Percentiles rank a stretch among this genome's conserved stretches.
Evolutionary conservation across 2,888 invertebrate genomes (phyloP).

Genomic region (Stratiomys singularior): DNA sequence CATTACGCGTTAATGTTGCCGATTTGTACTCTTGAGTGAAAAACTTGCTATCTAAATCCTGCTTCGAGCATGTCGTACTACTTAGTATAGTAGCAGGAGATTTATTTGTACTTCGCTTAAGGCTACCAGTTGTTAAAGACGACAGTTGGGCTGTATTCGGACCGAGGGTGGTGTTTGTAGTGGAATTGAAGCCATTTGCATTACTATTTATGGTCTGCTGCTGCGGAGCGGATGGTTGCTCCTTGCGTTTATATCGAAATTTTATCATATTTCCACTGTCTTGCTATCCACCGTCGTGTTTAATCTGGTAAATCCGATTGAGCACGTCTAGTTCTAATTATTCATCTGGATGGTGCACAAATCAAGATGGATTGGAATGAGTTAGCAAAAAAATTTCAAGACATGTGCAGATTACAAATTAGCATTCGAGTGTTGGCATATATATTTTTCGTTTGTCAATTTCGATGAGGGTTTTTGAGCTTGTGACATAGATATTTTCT

Average conservation of each 20-base stretch:
- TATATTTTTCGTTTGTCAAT: background rate
- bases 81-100: background rate
- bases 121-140: constrained; percentile 46
- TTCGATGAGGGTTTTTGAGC: background rate
- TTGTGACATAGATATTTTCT: background rate
- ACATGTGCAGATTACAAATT: constrained; percentile 41
- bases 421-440: constrained; percentile 36
- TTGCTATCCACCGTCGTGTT: background rate
- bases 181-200: background rate
- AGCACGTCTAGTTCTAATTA: constrained; percentile 6
- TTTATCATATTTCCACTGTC: constrained; percentile 68
- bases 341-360: constrained; percentile 26
- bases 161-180: constrained; percentile 15
- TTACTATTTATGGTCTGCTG: background rate
- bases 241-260: constrained; percentile 75
- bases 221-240: constrained; percentile 38
- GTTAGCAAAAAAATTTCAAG: background rate
- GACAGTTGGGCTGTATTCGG: constrained; percentile 7
- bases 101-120: constrained; percentile 47
- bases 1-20: constrained; percentile 45
- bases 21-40: constrained; percentile 41
- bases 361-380: constrained; percentile 17
- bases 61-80: constrained; percentile 23
- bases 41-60: constrained; percentile 29
- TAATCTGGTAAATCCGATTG: background rate